Conservation (phyloP, 2,113 vertebrate species). For the Conger conger region DNA sequence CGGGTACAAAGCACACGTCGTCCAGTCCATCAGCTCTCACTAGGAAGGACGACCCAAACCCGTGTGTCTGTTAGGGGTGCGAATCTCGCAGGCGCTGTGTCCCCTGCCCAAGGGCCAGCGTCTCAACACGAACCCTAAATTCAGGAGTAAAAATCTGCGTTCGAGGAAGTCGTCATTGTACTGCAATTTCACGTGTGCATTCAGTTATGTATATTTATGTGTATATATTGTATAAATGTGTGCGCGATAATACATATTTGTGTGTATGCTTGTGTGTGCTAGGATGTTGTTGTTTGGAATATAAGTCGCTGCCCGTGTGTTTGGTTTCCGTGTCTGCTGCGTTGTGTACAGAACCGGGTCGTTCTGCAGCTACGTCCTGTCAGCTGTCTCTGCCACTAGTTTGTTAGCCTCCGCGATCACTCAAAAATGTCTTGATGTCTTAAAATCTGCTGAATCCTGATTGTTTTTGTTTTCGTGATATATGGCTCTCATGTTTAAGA, state of each 20-base stretch:
- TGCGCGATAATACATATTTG: background rate
- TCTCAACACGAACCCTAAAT: background rate
- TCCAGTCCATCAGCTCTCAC: slow-evolving; percentile 21
- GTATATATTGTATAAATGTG: background rate
- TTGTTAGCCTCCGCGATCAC: background rate
- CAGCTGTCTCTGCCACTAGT: background rate
- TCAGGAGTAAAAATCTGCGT: background rate
- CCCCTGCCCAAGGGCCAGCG: background rate
- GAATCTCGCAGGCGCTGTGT: background rate
- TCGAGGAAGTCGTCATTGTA: background rate
- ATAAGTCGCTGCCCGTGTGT: too few relatives aligned
- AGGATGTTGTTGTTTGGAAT: background rate
- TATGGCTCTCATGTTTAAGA: background rate
- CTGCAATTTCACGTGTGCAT: background rate
- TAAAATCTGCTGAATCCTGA: background rate
- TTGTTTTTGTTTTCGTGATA: too few relatives aligned
- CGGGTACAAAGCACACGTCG: slow-evolving; percentile 52
- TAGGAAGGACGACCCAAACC: background rate
- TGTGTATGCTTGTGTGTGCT: background rate
- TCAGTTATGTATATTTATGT: background rate
- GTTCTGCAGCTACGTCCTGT: background rate
- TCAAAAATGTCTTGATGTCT: background rate
- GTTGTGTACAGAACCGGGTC: background rate
- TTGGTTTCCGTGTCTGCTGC: background rate
- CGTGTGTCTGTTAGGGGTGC: slow-evolving; percentile 29